Conservation (phyloP, 2,797 vertebrate genomes). For the Gymnoscopelus braueri region DNA sequence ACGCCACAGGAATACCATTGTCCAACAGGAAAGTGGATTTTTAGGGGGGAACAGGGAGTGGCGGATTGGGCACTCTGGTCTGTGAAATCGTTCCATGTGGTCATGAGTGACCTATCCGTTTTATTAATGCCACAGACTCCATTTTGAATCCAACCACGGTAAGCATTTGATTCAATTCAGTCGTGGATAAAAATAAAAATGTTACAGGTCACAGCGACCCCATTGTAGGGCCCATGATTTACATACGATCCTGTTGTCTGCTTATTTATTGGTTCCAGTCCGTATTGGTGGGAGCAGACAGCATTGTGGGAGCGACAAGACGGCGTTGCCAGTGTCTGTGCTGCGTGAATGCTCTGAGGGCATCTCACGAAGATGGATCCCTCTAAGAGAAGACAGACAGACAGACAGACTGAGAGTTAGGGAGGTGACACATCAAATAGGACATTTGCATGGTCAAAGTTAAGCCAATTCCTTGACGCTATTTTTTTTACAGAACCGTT, state of each 20-base stretch:
- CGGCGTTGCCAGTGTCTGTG: slow-evolving; percentile 6
- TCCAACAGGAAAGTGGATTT: slow-evolving; percentile 16
- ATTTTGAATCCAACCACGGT: slow-evolving; percentile 29
- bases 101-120: background rate
- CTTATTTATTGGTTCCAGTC: slow-evolving; percentile 28
- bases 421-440: background rate
- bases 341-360: slow-evolving; percentile 26
- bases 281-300: slow-evolving; percentile 18
- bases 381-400: slow-evolving; percentile 44
- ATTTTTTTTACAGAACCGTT: background rate
- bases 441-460: background rate
- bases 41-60: background rate
- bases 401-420: background rate
- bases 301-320: slow-evolving; percentile 16
- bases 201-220: background rate
- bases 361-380: slow-evolving; percentile 18
- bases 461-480: too few relatives aligned
- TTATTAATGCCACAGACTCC: slow-evolving; percentile 20
- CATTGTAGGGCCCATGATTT: background rate
- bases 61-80: slow-evolving; percentile 19
- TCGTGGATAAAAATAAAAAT: slow-evolving; percentile 2
- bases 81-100: slow-evolving; percentile 15
- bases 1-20: slow-evolving; percentile 15
- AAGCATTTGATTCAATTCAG: background rate
- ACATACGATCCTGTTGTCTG: slow-evolving; percentile 26